Evolutionary conservation across 2,797 vertebrate species (phyloP).

Genomic region (Allobates femoralis): DNA sequence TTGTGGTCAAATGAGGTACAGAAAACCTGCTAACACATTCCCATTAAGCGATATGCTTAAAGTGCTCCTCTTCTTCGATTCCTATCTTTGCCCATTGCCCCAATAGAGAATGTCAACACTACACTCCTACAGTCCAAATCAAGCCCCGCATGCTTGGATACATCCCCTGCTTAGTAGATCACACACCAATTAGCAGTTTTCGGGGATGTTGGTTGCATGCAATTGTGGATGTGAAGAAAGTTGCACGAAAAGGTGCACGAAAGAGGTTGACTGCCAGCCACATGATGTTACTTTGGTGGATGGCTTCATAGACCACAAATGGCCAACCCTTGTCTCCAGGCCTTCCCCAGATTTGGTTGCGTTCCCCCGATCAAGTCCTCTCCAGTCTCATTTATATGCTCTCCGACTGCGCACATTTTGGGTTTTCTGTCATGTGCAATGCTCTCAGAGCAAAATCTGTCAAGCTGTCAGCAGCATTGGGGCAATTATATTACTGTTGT

Average conservation of each 20-base stretch:
- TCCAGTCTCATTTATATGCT: constrained; percentile 61
- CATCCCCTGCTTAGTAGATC: background rate
- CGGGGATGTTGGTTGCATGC: background rate
- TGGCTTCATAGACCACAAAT: too few relatives aligned
- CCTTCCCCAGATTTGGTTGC: background rate
- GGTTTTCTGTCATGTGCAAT: constrained; percentile 56
- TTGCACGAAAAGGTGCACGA: background rate
- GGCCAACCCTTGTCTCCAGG: background rate
- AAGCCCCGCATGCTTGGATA: background rate
- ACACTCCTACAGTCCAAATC: too few relatives aligned
- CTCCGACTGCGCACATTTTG: constrained; percentile 58
- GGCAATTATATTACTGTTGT: constrained; percentile 64
- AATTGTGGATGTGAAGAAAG: background rate
- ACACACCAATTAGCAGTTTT: background rate
- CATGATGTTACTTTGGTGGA: background rate
- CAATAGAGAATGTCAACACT: too few relatives aligned
- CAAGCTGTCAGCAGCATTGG: constrained; percentile 58
- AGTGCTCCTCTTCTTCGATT: too few relatives aligned
- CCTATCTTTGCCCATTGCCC: too few relatives aligned
- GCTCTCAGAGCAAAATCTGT: constrained; percentile 60
- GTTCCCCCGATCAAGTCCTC: constrained; percentile 4
- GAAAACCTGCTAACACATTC: too few relatives aligned
- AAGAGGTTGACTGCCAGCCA: background rate
- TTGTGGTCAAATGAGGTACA: too few relatives aligned
- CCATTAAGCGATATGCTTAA: too few relatives aligned